A percentile compares a stretch with the other conserved stretches of the same genome.
phyloP scores from a whole-genome alignment of 2,888 invertebrate genomes.

The Schizotus pectinicornis region DNA sequence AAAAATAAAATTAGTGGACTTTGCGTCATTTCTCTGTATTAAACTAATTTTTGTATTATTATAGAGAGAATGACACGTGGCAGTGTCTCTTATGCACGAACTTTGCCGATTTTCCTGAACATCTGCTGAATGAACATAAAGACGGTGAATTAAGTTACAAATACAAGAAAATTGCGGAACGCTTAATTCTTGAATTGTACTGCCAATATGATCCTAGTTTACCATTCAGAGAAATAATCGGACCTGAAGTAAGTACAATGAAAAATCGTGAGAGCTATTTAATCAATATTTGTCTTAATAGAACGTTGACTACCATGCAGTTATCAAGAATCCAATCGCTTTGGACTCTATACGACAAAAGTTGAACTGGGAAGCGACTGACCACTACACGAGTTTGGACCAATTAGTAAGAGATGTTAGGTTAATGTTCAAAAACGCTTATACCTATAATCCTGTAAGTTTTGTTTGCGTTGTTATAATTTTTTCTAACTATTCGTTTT shows the following conservation, averaged over 20 bases:
- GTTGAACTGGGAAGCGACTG: slow-evolving; percentile 73
- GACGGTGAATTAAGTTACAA: slow-evolving; percentile 63
- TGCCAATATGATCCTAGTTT: slow-evolving; percentile 90
- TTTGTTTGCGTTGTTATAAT: slow-evolving; percentile 8
- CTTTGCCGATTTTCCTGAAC: slow-evolving; percentile 70
- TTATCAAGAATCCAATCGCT: slow-evolving; percentile 82
- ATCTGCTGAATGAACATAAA: slow-evolving; percentile 59
- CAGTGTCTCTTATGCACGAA: slow-evolving; percentile 89
- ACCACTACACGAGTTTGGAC: slow-evolving; percentile 76
- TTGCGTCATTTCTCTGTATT: too few relatives aligned
- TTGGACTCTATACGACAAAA: slow-evolving; percentile 82
- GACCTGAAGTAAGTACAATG: slow-evolving; percentile 68
- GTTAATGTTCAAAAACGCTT: slow-evolving; percentile 88
- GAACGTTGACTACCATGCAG: slow-evolving; percentile 72
- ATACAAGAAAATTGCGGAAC: slow-evolving; percentile 76
- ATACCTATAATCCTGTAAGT: slow-evolving; percentile 81
- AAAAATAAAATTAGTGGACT: too few relatives aligned
- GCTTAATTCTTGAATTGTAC: slow-evolving; percentile 87
- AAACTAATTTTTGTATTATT: slow-evolving; percentile 15
- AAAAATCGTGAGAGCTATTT: background rate
- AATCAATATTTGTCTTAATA: slow-evolving; percentile 43
- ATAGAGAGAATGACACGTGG: slow-evolving; percentile 80
- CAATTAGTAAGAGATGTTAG: slow-evolving; percentile 83
- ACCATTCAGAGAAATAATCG: slow-evolving; percentile 86
- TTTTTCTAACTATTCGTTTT: slow-evolving; percentile 26